Base-by-base conservation (phyloP, 2,797 vertebrate genomes). In the Perdix hodgsoniae region DNA sequence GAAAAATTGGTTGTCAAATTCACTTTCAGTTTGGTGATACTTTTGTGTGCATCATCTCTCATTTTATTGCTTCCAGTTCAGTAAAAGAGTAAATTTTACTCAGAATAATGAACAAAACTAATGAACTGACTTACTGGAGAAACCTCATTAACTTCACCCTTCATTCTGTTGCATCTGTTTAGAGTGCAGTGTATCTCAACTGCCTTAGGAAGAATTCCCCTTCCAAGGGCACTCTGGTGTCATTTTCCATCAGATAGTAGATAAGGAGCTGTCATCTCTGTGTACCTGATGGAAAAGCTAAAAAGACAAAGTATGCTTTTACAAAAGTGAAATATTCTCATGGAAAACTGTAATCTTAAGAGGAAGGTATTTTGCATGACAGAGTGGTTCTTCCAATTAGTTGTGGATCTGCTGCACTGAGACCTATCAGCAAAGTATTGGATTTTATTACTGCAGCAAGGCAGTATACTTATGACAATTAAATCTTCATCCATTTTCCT, bases 361-460 rank as follows among this genome's bases (percentile, higher is more conserved):
- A 65, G 5, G 24, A 77, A 86, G 49, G 3, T 1, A 29, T 83
- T 85, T 87, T 80, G 5, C 45, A 15, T 60, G 24, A 45, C 10
- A 24, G 50, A 49, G 6, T 37, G 73, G 22, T 76, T 71, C 33
- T 89, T 21, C 17, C 6, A 4, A 7, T 64, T 24, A 64, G 0
- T 31, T 74, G 60, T 80, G 61, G 21, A 19, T 78, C 42, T 84
- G 13, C 47, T 44, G 26, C 42, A 23, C 29, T n/a, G 21, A 15
- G 66, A n/a, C 44, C 33, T 54, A 54, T n/a, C 31, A 85, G 23
- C 0, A 0, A 73, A 78, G 10, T 21, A 14, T 11, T 22, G 8
- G 14, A 45, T 91, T 82, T 88, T 66, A 16, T 54, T 60, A 74
- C 31, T 49, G 23, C 49, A 39, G 33, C 40, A 57, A 22, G 8